These are phyloP conservation scores for Spermophilus dauricus DNA, from an alignment of 2,113 vertebrate species.

Conservation along the genomic window DNA sequence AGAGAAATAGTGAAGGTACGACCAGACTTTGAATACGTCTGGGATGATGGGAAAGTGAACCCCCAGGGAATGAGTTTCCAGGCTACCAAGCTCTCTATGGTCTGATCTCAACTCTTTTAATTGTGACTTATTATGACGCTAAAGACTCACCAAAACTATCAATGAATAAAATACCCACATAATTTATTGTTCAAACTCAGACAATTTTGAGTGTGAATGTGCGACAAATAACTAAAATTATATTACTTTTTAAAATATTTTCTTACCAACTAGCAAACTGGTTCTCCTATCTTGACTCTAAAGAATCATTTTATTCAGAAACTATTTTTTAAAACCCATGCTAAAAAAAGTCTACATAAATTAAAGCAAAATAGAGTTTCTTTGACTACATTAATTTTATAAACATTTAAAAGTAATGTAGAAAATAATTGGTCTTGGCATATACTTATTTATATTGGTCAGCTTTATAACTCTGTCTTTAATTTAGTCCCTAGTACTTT, in stretches of 20 bases:
- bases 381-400: not conserved
- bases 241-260: not conserved
- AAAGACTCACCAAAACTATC: not conserved
- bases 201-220: not conserved
- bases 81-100: not conserved
- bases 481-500: not conserved
- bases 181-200: not conserved
- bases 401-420: conserved; percentile 1
- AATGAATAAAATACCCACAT: not conserved
- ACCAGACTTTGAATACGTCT: not conserved
- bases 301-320: conserved; percentile 36
- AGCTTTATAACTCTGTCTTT: not conserved
- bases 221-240: not conserved
- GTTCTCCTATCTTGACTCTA: conserved; percentile 7
- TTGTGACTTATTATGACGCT: not conserved
- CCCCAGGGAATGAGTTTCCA: not conserved
- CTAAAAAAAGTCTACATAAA: not conserved
- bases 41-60: not conserved
- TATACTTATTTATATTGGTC: conserved; percentile 5
- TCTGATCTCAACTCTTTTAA: not conserved
- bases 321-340: not conserved
- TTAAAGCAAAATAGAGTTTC: conserved; percentile 6
- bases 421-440: not conserved
- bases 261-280: not conserved
- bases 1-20: not conserved